Percentiles rank a stretch among this genome's conserved stretches.
phyloP scores from a whole-genome alignment of 2,113 vertebrate species.

The Symphodus melops region DNA sequence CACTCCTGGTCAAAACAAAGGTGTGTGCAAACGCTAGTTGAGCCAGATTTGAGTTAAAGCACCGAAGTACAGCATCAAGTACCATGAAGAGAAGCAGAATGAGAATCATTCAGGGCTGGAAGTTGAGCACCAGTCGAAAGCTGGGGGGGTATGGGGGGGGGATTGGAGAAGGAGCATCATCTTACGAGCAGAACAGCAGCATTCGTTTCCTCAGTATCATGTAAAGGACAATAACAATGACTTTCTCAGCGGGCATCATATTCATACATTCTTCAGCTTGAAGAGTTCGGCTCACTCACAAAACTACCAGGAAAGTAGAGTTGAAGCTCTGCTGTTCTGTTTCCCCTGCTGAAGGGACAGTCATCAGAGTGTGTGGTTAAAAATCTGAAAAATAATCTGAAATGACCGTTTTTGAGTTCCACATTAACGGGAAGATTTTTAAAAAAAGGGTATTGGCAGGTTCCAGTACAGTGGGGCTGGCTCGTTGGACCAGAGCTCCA shows the following conservation, averaged over 20 bases:
- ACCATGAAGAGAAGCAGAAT: constrained; percentile 62
- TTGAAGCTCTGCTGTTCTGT: background rate
- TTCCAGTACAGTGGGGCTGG: background rate
- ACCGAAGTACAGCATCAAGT: constrained; percentile 74
- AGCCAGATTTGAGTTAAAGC: constrained; percentile 63
- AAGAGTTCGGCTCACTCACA: too few relatives aligned
- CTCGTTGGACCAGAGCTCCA: too few relatives aligned
- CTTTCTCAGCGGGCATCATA: background rate
- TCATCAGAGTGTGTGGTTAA: too few relatives aligned
- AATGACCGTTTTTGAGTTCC: too few relatives aligned
- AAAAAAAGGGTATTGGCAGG: background rate
- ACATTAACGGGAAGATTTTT: background rate
- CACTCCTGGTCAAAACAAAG: constrained; percentile 22
- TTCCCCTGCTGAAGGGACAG: too few relatives aligned
- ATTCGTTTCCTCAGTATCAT: background rate
- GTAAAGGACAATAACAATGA: background rate
- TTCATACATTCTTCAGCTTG: background rate
- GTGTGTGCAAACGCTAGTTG: constrained; percentile 36
- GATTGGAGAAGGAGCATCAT: constrained; percentile 61
- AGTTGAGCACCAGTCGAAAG: constrained; percentile 75
- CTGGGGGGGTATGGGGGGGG: constrained; percentile 32
- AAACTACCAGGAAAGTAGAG: too few relatives aligned
- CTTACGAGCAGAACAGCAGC: constrained; percentile 34
- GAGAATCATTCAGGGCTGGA: constrained; percentile 62
- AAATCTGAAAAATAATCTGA: too few relatives aligned